Conservation (phyloP, 1,140 invertebrate species). For the Notospermus geniculatus region DNA sequence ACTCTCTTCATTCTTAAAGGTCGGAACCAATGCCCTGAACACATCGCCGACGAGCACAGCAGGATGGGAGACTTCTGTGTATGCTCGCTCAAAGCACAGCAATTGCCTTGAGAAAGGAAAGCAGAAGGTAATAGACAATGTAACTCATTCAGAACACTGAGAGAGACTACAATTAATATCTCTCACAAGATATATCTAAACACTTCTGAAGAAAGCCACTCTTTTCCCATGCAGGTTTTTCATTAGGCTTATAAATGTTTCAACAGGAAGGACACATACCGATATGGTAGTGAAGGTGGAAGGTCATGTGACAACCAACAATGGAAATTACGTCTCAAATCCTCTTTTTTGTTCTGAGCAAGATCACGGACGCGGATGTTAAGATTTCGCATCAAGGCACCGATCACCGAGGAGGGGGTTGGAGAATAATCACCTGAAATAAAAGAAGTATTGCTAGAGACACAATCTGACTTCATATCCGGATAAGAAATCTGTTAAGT, state of each 20-base stretch:
- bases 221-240: no score
- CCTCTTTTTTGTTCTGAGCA: constrained; percentile 39
- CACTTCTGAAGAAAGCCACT: no score
- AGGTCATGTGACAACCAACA: constrained; percentile 50
- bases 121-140: no score
- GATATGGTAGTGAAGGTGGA: constrained; percentile 31
- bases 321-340: constrained; percentile 41
- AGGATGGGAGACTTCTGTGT: neutral
- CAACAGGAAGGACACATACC: constrained; percentile 32
- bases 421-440: constrained; percentile 43
- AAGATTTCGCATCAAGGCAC: constrained; percentile 38
- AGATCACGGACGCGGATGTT: constrained; percentile 32
- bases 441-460: neutral
- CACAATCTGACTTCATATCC: neutral
- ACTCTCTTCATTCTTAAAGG: constrained; percentile 38
- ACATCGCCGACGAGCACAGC: constrained; percentile 32
- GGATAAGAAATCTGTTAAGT: neutral
- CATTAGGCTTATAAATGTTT: no score
- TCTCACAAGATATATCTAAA: no score
- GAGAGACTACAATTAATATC: no score
- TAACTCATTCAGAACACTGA: no score
- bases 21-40: constrained; percentile 43
- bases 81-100: constrained; percentile 18
- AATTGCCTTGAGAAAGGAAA: constrained; percentile 8
- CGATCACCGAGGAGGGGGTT: constrained; percentile 35